phyloP scores from a whole-genome alignment of 2,797 vertebrate species.

The Heliangelus exortis region DNA sequence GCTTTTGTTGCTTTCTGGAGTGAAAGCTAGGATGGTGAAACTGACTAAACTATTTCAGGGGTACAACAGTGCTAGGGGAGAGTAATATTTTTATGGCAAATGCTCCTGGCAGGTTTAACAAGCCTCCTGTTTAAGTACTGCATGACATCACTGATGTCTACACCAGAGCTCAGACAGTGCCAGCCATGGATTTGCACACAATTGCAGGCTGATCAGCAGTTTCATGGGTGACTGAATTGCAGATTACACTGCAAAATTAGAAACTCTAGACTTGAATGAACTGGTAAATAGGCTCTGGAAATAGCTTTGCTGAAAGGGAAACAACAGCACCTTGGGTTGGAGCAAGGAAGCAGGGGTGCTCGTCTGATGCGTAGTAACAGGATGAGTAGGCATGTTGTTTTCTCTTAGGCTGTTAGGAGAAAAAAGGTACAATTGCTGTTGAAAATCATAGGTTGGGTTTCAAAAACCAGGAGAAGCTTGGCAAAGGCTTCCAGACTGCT shows the following conservation, averaged over 20 bases:
- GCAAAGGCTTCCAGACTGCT: neutral
- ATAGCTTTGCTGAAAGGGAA: neutral
- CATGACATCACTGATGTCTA: neutral
- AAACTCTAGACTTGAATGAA: constrained; percentile 32
- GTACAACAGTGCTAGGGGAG: neutral
- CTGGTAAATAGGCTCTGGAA: constrained; percentile 11
- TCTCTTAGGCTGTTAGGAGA: neutral
- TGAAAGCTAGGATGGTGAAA: neutral
- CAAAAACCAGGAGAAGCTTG: neutral
- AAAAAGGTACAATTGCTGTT: neutral
- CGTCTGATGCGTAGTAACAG: neutral
- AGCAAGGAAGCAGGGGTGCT: neutral
- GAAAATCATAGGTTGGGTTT: neutral
- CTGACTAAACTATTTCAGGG: neutral
- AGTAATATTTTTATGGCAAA: neutral
- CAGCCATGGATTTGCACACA: neutral
- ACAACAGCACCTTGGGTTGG: neutral
- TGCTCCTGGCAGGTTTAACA: neutral
- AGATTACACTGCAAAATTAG: constrained; percentile 40
- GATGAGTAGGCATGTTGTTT: neutral
- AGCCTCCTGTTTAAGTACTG: neutral
- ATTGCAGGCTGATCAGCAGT: neutral
- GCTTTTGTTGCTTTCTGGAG: neutral
- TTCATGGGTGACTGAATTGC: constrained; percentile 56
- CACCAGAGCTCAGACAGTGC: neutral